A percentile compares a stretch with the other conserved stretches of the same genome.
phyloP scores from a whole-genome alignment of 2,797 vertebrate species.

The Microctenopoma stevenorrisi region DNA sequence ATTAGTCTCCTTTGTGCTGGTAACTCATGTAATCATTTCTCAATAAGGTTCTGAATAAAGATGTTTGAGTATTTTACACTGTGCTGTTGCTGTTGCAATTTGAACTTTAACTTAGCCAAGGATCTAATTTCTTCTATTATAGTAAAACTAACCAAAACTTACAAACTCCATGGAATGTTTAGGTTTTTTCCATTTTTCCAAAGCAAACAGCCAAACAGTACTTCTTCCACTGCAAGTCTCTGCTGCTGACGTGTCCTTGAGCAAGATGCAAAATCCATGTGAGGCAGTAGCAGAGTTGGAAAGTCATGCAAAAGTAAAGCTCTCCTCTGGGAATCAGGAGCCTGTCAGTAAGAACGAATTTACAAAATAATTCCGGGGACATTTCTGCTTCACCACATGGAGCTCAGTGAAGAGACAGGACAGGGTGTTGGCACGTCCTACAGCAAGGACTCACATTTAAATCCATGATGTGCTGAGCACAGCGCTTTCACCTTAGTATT shows the following conservation, averaged over 20 bases:
- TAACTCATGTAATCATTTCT: too few species aligned
- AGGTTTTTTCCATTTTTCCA: not conserved
- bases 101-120: too few species aligned
- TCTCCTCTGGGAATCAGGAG: conserved; percentile 39
- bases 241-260: conserved; percentile 32
- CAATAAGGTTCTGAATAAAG: too few species aligned
- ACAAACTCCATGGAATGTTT: not conserved
- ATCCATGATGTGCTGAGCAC: conserved; percentile 34
- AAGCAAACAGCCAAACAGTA: conserved; percentile 19
- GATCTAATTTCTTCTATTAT: not conserved
- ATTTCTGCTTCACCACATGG: conserved; percentile 26
- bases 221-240: conserved; percentile 4
- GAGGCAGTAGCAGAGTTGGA: conserved; percentile 20
- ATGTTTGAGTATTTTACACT: too few species aligned
- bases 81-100: too few species aligned
- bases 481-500: conserved; percentile 30
- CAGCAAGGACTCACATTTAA: conserved; percentile 52
- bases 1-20: too few species aligned
- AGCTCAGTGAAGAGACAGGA: conserved; percentile 25
- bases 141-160: not conserved
- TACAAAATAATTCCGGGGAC: conserved; percentile 28
- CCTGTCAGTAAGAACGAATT: conserved; percentile 16
- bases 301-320: conserved; percentile 48
- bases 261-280: conserved; percentile 26
- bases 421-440: conserved; percentile 26